Conservation (phyloP, 2,888 invertebrate genomes). For the Lacanobia wlatinum region DNA sequence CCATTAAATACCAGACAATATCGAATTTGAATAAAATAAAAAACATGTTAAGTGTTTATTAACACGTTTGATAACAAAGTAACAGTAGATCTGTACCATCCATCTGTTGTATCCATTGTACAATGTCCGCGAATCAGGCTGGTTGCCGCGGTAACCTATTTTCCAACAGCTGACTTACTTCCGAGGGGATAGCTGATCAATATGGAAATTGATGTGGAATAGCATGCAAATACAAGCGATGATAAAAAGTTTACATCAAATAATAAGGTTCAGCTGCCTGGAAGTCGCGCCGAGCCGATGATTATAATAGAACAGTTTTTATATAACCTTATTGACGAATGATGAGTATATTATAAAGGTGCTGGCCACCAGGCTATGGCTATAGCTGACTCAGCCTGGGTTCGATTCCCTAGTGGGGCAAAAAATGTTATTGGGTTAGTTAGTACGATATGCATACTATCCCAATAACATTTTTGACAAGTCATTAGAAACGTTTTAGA, state of each 20-base stretch:
- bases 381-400: no score
- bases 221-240: conserved; percentile 48
- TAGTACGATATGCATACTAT: no score
- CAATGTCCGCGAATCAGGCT: neutral
- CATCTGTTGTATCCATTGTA: neutral
- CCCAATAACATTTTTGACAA: no score
- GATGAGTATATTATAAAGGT: no score
- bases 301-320: neutral
- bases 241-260: conserved; percentile 22
- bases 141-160: conserved; percentile 38
- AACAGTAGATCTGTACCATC: no score
- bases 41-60: neutral
- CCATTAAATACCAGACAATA: no score
- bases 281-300: neutral
- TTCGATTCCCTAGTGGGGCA: no score
- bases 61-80: neutral
- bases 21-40: no score
- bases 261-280: neutral
- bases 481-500: no score
- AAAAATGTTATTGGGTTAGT: no score
- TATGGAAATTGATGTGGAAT: conserved; percentile 59
- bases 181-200: conserved; percentile 51
- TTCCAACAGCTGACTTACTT: conserved; percentile 37
- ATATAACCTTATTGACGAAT: neutral
- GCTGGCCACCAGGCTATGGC: no score